These are phyloP conservation scores for Alethe castanea DNA, from an alignment of 2,113 vertebrate species.

Conservation along the genomic window DNA sequence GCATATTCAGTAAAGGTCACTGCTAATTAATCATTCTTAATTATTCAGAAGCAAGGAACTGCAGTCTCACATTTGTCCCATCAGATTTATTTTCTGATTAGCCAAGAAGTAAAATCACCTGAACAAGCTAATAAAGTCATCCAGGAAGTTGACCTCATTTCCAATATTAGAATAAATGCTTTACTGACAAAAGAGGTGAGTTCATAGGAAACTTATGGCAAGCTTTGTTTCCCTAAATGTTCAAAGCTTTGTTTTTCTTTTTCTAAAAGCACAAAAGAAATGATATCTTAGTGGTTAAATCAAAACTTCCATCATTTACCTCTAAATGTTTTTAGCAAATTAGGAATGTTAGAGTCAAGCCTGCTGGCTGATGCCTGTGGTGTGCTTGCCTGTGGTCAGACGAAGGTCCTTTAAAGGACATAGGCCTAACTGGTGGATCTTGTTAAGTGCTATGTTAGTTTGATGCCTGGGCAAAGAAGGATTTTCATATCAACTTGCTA, in stretches of 20 bases:
- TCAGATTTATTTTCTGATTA: background rate
- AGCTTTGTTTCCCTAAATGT: conserved; percentile 4
- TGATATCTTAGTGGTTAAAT: background rate
- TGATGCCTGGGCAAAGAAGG: background rate
- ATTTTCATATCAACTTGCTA: background rate
- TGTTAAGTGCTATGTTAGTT: background rate
- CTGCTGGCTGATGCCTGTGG: background rate
- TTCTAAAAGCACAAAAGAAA: background rate
- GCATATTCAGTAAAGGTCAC: background rate
- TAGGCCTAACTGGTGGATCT: background rate
- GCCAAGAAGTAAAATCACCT: background rate
- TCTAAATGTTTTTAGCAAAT: background rate
- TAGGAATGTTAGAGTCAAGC: background rate
- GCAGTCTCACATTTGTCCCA: background rate
- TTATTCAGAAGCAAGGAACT: background rate
- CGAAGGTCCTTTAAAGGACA: background rate
- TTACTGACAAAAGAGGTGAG: conserved; percentile 48
- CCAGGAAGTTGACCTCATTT: conserved; percentile 55
- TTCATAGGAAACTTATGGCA: conserved; percentile 53
- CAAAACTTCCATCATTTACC: background rate
- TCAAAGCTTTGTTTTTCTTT: conserved; percentile 21
- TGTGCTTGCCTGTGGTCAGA: background rate
- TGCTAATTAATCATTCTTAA: background rate
- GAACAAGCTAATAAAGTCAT: conserved; percentile 41
- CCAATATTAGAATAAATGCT: conserved; percentile 38